phyloP scores from a whole-genome alignment of 2,888 invertebrate species.

The Spodoptera picta region DNA sequence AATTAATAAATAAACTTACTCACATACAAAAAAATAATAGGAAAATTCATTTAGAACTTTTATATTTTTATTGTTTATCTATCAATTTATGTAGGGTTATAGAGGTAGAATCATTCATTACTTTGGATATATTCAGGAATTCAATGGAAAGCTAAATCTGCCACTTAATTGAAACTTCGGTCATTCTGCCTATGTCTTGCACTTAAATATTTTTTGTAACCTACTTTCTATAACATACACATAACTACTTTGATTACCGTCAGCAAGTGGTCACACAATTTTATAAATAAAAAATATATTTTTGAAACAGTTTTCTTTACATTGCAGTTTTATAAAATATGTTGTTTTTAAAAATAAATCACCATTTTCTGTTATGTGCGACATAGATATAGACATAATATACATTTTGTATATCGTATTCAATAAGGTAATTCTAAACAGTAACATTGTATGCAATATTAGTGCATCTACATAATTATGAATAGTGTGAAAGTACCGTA shows the following conservation, averaged over 20 bases:
- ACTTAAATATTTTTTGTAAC: background rate
- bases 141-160: too few species aligned
- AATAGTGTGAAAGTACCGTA: constrained; percentile 12
- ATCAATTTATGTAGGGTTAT: too few species aligned
- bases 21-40: too few species aligned
- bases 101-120: too few species aligned
- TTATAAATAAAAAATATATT: background rate
- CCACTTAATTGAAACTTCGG: too few species aligned
- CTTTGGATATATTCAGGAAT: too few species aligned
- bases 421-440: constrained; percentile 20
- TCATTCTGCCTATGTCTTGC: too few species aligned
- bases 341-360: background rate
- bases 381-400: constrained; percentile 19
- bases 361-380: background rate
- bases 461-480: constrained; percentile 8
- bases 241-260: constrained; percentile 7
- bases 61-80: too few species aligned
- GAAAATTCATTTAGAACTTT: too few species aligned
- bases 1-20: too few species aligned
- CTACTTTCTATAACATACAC: background rate
- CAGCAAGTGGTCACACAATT: constrained; percentile 2
- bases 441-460: constrained; percentile 11
- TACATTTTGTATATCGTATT: constrained; percentile 25
- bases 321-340: constrained; percentile 3
- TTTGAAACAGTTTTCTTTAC: constrained; percentile 9